Conservation (phyloP, 2,797 vertebrate genomes). For the Eupleurogrammus muticus region DNA sequence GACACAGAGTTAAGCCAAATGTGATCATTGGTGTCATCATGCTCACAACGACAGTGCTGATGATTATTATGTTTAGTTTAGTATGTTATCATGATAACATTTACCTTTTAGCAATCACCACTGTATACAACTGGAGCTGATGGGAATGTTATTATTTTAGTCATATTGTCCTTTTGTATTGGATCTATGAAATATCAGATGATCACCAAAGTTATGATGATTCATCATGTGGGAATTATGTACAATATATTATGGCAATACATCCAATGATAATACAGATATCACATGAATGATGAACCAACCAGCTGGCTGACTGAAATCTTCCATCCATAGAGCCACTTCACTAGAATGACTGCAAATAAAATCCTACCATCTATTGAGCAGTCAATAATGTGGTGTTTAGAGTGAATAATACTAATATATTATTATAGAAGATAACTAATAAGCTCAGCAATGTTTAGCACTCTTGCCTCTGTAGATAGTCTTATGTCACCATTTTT, state of each 20-base stretch:
- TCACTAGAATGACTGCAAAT: not conserved
- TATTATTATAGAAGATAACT: not conserved
- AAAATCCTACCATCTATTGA: not conserved
- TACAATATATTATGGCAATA: not conserved
- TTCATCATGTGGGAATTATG: too few relatives aligned
- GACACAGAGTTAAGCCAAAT: too few relatives aligned
- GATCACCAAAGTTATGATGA: too few relatives aligned
- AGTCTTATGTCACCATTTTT: not conserved
- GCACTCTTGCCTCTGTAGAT: not conserved
- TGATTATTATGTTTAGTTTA: too few relatives aligned
- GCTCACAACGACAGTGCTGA: too few relatives aligned
- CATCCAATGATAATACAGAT: not conserved
- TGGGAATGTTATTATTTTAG: too few relatives aligned
- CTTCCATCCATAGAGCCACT: not conserved
- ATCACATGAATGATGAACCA: not conserved
- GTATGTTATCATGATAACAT: too few relatives aligned
- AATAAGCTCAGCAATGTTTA: not conserved
- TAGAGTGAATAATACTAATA: not conserved
- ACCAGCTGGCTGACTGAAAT: not conserved
- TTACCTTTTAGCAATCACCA: too few relatives aligned
- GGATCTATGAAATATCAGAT: too few relatives aligned
- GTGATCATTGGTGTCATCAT: too few relatives aligned
- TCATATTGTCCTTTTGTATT: too few relatives aligned
- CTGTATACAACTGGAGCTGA: too few relatives aligned
- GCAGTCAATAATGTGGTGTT: constrained; percentile 1